Base-by-base conservation (phyloP, 2,113 vertebrate genomes). In the Isichthys henryi region DNA sequence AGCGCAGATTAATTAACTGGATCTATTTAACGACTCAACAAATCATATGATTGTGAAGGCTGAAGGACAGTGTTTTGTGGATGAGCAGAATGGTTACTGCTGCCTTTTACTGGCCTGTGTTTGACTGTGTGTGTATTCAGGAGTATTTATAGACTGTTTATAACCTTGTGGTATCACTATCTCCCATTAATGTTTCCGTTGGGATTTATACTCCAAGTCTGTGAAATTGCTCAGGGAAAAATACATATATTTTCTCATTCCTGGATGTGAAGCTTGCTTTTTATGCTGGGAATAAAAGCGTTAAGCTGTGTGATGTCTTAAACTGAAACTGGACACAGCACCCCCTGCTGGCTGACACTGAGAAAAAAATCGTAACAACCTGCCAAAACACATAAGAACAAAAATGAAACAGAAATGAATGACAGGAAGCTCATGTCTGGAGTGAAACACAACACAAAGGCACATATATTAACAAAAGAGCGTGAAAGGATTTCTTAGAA, bases 1-100 rank as follows among this genome's bases (percentile, higher is more conserved):
- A 94, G 92, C 91, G 80, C 90, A 92, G 92, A 94, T 95, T 95
- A 94, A 96, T 95, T 93, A 94, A 94, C 93, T 77, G 91, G 90
- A 93, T 95, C 95, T 91, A 94, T 94, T 93, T 92, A 95, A 94
- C 93, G 90, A 94, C 90, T 92, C 91, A 90, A 92, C 92, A 93
- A 94, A 93, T 92, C 92, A 93, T 94, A 92, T 93, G 88, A 31
- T 87, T 46, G 17, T 50, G 90, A 91, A 90, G 84, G 90, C 93
- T 93, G 92, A 92, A 92, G 92, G 92, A 8, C 87, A 17, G 5
- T n/a, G 39, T 70, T 48, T 86, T n/a, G 83, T n/a, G 49, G 48
- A 31, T 13, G 3, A 45, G 17, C 80, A 45, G 56, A 46, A 21
- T 8, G 80, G 19, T n/a, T n/a, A 46, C 48, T 86, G 46, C 49